Conservation (phyloP, 2,888 invertebrate species). For the Pristionchus arcanus region DNA sequence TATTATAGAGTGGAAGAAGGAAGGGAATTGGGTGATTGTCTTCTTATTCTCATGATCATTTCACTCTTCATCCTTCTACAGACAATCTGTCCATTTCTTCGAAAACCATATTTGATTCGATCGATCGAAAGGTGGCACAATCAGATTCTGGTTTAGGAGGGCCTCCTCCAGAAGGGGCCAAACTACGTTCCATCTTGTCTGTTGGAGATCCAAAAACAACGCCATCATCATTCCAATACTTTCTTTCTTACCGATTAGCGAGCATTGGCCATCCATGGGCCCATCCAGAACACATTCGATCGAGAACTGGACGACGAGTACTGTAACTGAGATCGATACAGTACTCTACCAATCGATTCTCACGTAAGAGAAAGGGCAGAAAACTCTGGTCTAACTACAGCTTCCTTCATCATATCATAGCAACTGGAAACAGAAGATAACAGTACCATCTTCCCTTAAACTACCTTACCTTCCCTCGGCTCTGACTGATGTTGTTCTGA, state of each 20-base stretch:
- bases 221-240: not conserved
- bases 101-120: conserved; percentile 43
- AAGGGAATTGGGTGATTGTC: conserved; percentile 33
- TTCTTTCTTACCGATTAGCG: not conserved
- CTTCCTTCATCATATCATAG: conserved; percentile 43
- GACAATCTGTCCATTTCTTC: conserved; percentile 49
- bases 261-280: conserved; percentile 51
- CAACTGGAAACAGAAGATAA: not conserved
- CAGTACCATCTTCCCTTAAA: not conserved
- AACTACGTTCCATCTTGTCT: conserved; percentile 43
- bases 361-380: not conserved
- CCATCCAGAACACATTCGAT: conserved; percentile 52
- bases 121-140: conserved; percentile 51
- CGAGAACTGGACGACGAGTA: conserved; percentile 51
- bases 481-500: conserved; percentile 39
- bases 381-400: conserved; percentile 11
- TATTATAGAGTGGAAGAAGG: conserved; percentile 40
- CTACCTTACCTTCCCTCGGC: conserved; percentile 53
- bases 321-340: not conserved
- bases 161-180: conserved; percentile 22
- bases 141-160: conserved; percentile 40
- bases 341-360: not conserved
- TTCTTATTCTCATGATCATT: conserved; percentile 10
- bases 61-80: conserved; percentile 43
- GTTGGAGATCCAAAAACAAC: not conserved